Percentiles rank a stretch among this genome's conserved stretches.
phyloP scores from a whole-genome alignment of 30 jellyfish, hydroid and myxozoan genomes.

The Aurelia coerulea region DNA sequence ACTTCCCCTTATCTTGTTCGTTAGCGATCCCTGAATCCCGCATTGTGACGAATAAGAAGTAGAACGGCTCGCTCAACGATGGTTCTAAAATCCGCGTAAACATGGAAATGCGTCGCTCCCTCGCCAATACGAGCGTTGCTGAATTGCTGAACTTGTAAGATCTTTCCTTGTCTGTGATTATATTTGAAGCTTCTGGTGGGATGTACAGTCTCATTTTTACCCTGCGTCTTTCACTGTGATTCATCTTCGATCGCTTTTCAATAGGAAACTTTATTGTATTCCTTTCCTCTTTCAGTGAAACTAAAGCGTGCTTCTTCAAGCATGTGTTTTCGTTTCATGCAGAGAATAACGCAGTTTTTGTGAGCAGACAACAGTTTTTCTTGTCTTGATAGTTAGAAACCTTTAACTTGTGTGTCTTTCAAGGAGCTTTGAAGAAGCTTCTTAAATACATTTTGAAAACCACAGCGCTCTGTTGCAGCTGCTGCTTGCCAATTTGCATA shows the following conservation, averaged over 20 bases:
- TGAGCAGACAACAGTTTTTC: neutral
- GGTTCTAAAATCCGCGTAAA: conserved; percentile 69
- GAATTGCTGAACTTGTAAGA: neutral
- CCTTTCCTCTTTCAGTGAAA: neutral
- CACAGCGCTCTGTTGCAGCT: conserved; percentile 41
- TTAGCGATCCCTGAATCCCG: neutral
- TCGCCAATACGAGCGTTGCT: conserved; percentile 36
- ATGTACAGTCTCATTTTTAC: conserved; percentile 45
- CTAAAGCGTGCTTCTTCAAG: neutral
- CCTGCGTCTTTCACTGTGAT: conserved; percentile 42
- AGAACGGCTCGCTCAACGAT: conserved; percentile 62
- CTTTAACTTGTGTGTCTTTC: neutral
- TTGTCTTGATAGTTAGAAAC: neutral
- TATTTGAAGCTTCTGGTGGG: conserved; percentile 74
- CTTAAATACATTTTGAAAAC: conserved; percentile 29
- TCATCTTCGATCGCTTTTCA: conserved; percentile 1
- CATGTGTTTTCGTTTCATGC: too few relatives aligned
- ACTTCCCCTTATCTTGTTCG: neutral
- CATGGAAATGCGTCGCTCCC: conserved; percentile 53
- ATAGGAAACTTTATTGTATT: neutral
- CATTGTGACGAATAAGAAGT: conserved; percentile 45
- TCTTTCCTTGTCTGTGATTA: conserved; percentile 13
- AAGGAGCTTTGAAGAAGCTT: conserved; percentile 15
- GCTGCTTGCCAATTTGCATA: conserved; percentile 34
- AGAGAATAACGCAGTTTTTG: too few relatives aligned